These are phyloP conservation scores for Gisinianus flammeolus DNA, from an alignment of 2,888 invertebrate species.

Conservation along the genomic window DNA sequence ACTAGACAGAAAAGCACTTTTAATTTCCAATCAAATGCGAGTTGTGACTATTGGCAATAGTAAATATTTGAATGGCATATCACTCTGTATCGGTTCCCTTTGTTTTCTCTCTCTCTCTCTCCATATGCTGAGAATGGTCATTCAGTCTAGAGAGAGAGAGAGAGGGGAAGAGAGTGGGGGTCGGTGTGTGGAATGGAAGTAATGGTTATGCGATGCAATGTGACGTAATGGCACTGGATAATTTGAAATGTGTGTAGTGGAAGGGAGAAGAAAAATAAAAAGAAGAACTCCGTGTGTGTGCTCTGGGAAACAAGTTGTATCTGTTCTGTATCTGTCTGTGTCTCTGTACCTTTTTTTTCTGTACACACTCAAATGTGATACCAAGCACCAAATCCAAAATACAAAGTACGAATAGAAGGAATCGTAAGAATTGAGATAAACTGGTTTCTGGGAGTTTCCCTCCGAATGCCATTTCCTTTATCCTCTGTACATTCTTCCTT, in stretches of 20 bases:
- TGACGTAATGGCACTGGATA: not conserved
- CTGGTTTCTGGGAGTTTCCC: not conserved
- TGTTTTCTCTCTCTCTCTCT: not conserved
- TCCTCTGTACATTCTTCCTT: not conserved
- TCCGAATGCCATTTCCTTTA: not conserved
- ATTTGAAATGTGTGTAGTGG: not conserved
- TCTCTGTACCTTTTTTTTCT: too few species aligned
- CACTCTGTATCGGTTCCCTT: too few species aligned
- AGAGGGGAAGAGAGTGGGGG: not conserved
- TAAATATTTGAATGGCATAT: too few species aligned
- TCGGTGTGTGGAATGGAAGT: not conserved
- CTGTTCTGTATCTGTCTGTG: not conserved
- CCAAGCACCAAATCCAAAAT: not conserved
- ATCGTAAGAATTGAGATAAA: not conserved
- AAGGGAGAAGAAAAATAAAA: not conserved
- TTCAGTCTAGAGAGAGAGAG: not conserved
- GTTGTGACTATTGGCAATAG: too few species aligned
- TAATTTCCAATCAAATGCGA: too few species aligned
- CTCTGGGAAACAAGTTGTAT: not conserved
- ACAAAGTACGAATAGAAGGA: not conserved
- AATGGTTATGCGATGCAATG: not conserved
- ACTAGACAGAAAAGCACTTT: too few species aligned
- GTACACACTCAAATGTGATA: not conserved
- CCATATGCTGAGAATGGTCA: not conserved
- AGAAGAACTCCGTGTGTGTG: not conserved